A percentile compares a stretch with the other conserved stretches of the same genome.
phyloP scores from a whole-genome alignment of 2,113 vertebrate genomes.

The Lontra canadensis region DNA sequence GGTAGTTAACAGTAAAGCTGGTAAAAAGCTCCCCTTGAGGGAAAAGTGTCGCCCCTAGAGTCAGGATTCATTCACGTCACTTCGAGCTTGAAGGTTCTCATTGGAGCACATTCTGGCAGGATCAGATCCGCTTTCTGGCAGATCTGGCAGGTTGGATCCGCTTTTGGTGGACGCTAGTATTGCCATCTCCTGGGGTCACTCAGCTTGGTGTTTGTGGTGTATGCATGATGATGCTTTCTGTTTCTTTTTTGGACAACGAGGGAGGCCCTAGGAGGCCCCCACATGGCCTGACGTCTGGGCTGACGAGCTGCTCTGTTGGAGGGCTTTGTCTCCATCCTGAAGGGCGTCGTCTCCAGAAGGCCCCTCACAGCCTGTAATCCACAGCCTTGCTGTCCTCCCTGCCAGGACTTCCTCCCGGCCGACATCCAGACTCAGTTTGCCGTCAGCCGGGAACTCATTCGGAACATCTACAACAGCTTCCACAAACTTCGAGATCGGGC shows the following conservation, averaged over 20 bases:
- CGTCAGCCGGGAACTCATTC: conserved; percentile 94
- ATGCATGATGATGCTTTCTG: rapidly evolving
- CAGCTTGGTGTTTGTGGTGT: too few relatives aligned
- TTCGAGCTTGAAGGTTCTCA: rapidly evolving
- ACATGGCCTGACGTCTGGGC: background rate
- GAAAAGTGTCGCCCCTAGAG: rapidly evolving
- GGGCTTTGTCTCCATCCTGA: rapidly evolving
- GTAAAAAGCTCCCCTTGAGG: background rate
- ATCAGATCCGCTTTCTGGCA: too few relatives aligned
- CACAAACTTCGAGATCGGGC: conserved; percentile 94
- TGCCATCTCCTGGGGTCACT: too few relatives aligned
- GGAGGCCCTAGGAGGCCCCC: background rate
- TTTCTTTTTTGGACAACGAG: background rate
- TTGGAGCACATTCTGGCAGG: background rate
- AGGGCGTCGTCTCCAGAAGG: too few relatives aligned
- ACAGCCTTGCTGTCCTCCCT: background rate
- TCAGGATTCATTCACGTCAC: rapidly evolving
- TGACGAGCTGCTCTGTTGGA: rapidly evolving
- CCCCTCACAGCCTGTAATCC: rapidly evolving
- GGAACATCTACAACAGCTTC: conserved; percentile 95
- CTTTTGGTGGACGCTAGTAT: too few relatives aligned
- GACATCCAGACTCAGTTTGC: conserved; percentile 96
- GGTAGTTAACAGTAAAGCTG: background rate
- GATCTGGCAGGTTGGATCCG: too few relatives aligned
- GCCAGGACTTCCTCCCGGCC: conserved; percentile 94